Evolutionary conservation across 2,888 invertebrate genomes (phyloP).

Genomic region (Sinohyriopsis cumingii): DNA sequence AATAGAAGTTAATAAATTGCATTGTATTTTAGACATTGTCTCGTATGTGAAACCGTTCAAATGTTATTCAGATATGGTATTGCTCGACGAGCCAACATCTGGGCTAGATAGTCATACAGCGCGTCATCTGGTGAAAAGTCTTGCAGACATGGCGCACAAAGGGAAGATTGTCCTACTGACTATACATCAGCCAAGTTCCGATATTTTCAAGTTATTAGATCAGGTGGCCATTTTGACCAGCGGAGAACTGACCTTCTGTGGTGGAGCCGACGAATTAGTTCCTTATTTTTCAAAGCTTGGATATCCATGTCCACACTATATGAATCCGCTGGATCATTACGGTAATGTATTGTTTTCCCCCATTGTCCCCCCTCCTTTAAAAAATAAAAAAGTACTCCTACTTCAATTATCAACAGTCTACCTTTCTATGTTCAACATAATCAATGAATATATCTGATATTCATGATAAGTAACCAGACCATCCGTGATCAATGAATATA

Average conservation of each 20-base stretch:
- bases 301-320: conserved; percentile 95
- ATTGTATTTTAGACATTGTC: too few relatives aligned
- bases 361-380: too few relatives aligned
- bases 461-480: too few relatives aligned
- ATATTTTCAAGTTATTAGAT: conserved; percentile 54
- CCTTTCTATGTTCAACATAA: too few relatives aligned
- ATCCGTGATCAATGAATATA: too few relatives aligned
- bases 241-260: conserved; percentile 80
- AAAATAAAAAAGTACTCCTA: too few relatives aligned
- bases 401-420: too few relatives aligned
- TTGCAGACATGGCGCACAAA: conserved; percentile 50
- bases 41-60: too few relatives aligned
- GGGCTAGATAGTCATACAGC: conserved; percentile 94
- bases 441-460: too few relatives aligned
- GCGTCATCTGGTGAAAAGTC: conserved; percentile 74
- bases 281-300: conserved; percentile 96
- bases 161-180: conserved; percentile 83
- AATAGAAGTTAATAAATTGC: too few relatives aligned
- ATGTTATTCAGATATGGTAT: conserved; percentile 84
- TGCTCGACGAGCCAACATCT: conserved; percentile 91
- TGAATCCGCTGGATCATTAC: conserved; percentile 97
- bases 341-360: conserved; percentile 31
- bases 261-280: conserved; percentile 84
- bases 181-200: conserved; percentile 75
- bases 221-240: conserved; percentile 51